Evolutionary conservation across 2,888 invertebrate species (phyloP), one percentile per base, ranked within the genome.

Genomic region (Odontocolon sp.): DNA sequence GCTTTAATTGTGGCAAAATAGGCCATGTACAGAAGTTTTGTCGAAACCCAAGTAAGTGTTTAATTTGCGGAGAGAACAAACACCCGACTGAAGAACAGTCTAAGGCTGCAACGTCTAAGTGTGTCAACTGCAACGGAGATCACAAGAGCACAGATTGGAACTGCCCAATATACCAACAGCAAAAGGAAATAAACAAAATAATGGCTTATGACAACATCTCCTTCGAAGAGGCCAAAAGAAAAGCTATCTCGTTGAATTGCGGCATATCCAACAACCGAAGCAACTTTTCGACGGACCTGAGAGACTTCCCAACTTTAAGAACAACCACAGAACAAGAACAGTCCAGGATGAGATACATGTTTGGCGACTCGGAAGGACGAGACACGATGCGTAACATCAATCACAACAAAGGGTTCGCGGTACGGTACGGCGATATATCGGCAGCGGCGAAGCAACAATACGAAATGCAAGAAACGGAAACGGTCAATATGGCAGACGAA

Each of bases 141-240:
- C 66, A 66, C 14, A 47, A 23, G 11, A 47, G 47, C 8, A 50
- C 14, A 1, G 66, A 66, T 18, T 26, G 6, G 3, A 28, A 11
- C 0, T 66, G 52, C n/a, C 52, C 52, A 28, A n/a, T 28, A 2
- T 42, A 42, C 6, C 1, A 28, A 11, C 28, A 38, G 21, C 40
- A 42, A 5, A n/a, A 54, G 2, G 14, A 42, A 26, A 66, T 66
- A 2, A 66, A 54, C 31, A 40, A 11, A 11, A 54, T 66, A 2
- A 66, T 66, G 66, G 40, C 54, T 0, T 40, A 21, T 23, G 52
- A 66, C 5, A 66, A 66, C n/a, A 31, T 54, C 3, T 42, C 54
- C 1, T 66, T 42, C 31, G 18, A 42, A 1, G 52, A 66, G n/a
- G 66, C 66, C 26, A 66, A 54, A 38, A 52, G n/a, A 21, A 16